phyloP scores from a whole-genome alignment of 1,140 invertebrate species.

The Tetramorium parvispinum region DNA sequence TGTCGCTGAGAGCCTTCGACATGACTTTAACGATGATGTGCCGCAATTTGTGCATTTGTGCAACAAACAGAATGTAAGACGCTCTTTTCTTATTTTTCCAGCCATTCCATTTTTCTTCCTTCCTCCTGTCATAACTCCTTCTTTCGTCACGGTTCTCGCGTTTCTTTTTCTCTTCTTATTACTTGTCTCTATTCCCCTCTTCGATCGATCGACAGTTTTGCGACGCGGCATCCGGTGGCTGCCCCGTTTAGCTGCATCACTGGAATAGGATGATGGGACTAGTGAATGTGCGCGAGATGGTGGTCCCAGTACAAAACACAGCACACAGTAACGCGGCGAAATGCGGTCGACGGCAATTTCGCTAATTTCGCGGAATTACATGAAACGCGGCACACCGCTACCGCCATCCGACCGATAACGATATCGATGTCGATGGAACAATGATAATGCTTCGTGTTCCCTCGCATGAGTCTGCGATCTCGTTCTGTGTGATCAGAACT shows the following conservation, averaged over 20 bases:
- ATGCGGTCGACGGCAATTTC: slow-evolving; percentile 41
- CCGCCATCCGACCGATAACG: neutral
- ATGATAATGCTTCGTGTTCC: neutral
- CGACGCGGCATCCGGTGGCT: neutral
- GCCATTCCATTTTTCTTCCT: neutral
- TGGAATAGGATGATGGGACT: neutral
- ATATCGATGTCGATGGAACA: slow-evolving; percentile 41
- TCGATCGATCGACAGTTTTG: neutral
- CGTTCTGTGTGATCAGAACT: neutral
- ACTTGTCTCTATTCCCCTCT: neutral
- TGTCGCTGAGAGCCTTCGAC: slow-evolving; percentile 21
- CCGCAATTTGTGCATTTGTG: slow-evolving; percentile 5
- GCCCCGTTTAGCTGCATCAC: neutral
- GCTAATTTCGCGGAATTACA: slow-evolving; percentile 67
- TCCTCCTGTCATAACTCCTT: neutral
- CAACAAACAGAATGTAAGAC: slow-evolving; percentile 20
- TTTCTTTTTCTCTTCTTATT: neutral
- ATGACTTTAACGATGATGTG: slow-evolving; percentile 36
- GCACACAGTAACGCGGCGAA: neutral
- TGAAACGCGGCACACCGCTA: slow-evolving; percentile 41
- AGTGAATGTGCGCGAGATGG: neutral
- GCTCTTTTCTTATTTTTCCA: neutral
- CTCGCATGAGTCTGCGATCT: neutral
- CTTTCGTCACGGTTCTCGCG: no score
- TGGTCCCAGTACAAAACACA: slow-evolving; percentile 11